phyloP scores from a whole-genome alignment of 2,113 vertebrate species.

The Himantopus leucocephalus region DNA sequence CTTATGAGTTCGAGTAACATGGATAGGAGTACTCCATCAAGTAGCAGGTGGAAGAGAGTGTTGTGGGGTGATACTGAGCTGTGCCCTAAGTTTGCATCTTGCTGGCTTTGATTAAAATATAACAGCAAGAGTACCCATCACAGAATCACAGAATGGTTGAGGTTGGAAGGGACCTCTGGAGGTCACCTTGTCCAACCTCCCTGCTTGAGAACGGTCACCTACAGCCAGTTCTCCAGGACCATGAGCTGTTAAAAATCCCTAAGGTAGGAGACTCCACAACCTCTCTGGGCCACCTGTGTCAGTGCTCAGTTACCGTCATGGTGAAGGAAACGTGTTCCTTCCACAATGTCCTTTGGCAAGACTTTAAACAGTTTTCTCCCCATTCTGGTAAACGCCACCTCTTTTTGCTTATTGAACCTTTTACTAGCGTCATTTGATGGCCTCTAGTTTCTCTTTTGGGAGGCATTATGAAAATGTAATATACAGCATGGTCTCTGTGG shows the following conservation, averaged over 20 bases:
- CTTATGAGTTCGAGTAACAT: accelerated
- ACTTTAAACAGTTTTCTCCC: neutral
- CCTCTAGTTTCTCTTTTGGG: neutral
- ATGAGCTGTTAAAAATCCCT: no score
- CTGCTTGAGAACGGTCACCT: neutral
- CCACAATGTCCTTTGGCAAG: neutral
- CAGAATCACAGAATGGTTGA: neutral
- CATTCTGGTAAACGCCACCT: neutral
- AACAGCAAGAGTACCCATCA: neutral
- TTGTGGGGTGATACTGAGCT: neutral
- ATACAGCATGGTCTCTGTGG: neutral
- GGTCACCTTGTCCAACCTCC: neutral
- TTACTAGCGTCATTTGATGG: neutral
- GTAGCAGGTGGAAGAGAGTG: neutral
- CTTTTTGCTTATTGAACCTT: neutral
- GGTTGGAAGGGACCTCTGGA: neutral
- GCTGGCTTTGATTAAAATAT: neutral
- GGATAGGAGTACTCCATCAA: neutral
- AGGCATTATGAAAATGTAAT: neutral
- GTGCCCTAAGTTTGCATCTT: neutral
- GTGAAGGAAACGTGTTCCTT: neutral
- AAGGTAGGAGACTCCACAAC: neutral
- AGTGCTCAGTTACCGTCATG: accelerated
- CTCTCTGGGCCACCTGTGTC: no score
- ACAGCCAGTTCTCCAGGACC: no score